These are phyloP conservation scores for Eretmochelys imbricata DNA, from an alignment of 2,113 vertebrate genomes.

Conservation along the genomic window DNA sequence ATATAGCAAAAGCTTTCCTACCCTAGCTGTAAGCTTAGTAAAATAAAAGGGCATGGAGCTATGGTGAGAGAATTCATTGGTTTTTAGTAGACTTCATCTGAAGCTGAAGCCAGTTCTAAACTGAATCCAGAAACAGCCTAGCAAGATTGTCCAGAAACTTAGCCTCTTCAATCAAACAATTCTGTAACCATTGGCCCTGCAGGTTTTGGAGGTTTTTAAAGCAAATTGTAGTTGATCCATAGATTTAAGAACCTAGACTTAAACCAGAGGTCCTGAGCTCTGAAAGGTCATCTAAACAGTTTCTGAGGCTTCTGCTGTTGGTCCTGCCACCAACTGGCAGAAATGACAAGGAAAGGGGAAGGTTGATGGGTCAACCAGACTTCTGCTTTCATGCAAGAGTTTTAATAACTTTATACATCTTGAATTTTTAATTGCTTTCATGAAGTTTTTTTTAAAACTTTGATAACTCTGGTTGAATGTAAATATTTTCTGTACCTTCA, in stretches of 20 bases:
- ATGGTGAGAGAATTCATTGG: not conserved
- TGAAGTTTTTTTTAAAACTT: constrained; percentile 48
- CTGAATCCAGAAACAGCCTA: not conserved
- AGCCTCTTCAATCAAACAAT: not conserved
- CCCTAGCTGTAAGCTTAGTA: not conserved
- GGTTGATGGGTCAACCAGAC: constrained; percentile 14
- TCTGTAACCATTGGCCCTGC: constrained; percentile 21
- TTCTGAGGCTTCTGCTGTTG: not conserved
- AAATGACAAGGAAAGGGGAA: not conserved
- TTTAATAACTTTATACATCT: constrained; percentile 67
- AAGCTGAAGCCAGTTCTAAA: constrained; percentile 8
- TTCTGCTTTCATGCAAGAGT: constrained; percentile 43
- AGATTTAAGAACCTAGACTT: not conserved
- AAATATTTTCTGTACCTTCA: constrained; percentile 61
- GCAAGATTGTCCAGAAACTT: constrained; percentile 8
- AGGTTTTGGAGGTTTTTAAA: not conserved
- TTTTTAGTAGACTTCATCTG: not conserved
- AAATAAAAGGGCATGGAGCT: constrained; percentile 30
- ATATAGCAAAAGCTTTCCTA: constrained; percentile 29
- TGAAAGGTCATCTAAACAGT: not conserved
- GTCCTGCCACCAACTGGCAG: not conserved
- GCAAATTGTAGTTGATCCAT: too few species aligned
- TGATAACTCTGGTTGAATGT: constrained; percentile 55
- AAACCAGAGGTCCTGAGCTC: not conserved
- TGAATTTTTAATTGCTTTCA: constrained; percentile 51